Evolutionary conservation across 2,888 invertebrate genomes (phyloP), one percentile per base, ranked within the genome.

Genomic region (Mactromeris polynyma): DNA sequence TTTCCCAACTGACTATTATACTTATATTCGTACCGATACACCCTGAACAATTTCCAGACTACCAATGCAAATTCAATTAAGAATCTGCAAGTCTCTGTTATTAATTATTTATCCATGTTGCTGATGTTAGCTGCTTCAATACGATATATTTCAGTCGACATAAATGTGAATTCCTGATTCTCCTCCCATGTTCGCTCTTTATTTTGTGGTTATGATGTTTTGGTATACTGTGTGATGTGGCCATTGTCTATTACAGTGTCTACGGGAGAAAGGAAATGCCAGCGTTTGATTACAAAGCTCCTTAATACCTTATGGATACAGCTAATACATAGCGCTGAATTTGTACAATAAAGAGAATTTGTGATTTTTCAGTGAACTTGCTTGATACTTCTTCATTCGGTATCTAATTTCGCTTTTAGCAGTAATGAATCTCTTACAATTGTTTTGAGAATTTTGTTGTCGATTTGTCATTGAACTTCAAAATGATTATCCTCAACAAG

Each of bases 31-130:
- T 73, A 36, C 36, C 17, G 14, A 73, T 73, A 73, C 33, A 36
- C 11, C 33, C 73, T 73, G 73, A 73, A 73, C 31, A 33, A 33
- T 36, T 73, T 73, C 73, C 73, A 73, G 73, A 73, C 73, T 36
- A 33, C 26, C 73, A 26, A 83, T 83, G 83, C 46, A 73, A 73
- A 73, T 83, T 73, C 73, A 83, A 83, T 83, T 73, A 83, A 73
- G 64, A 46, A 40, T 73, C 46, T 83, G 73, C 73, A 31, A 40
- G 42, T 83, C 9, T 42, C 21, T 69, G 73, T 73, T 31, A 83
- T 83, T 46, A 69, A 83, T 83, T 73, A 83, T 83, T 42, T 83
- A 83, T 83, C 46, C 73, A 21, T 69, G 40, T 46, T 58, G 31
- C 33, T 36, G 58, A 83, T 73, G 14, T 31, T 19, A 83, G 36